These are phyloP conservation scores for Gymnocheta viridis DNA, from an alignment of 2,888 invertebrate genomes.

Conservation along the genomic window DNA sequence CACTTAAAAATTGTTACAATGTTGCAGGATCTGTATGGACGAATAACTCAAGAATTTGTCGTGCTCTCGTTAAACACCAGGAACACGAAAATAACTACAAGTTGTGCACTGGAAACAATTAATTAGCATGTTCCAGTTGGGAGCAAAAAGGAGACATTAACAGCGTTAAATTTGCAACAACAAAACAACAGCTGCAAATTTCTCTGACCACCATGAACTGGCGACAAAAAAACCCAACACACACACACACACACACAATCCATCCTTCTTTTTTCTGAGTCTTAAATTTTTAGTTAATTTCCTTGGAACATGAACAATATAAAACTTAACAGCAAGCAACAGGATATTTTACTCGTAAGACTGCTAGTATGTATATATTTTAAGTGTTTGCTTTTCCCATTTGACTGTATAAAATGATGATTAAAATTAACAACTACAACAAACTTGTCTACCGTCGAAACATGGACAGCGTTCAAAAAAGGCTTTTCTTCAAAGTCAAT, in stretches of 20 bases:
- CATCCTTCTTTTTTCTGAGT: slow-evolving; percentile 1
- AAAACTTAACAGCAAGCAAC: slow-evolving; percentile 37
- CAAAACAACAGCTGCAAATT: slow-evolving; percentile 63
- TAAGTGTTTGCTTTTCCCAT: background rate
- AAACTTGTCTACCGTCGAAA: slow-evolving; percentile 26
- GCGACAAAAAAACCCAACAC: slow-evolving; percentile 6
- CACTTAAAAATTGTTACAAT: slow-evolving; percentile 60
- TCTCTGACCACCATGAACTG: slow-evolving; percentile 43
- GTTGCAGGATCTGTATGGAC: slow-evolving; percentile 73
- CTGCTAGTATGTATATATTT: too few relatives aligned
- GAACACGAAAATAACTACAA: slow-evolving; percentile 45
- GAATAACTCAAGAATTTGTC: slow-evolving; percentile 47
- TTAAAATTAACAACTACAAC: slow-evolving; percentile 49
- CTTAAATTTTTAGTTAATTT: slow-evolving; percentile 44
- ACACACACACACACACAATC: too few relatives aligned
- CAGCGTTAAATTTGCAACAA: slow-evolving; percentile 48
- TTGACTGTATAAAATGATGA: slow-evolving; percentile 41
- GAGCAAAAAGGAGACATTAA: slow-evolving; percentile 33
- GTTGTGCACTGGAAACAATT: slow-evolving; percentile 49
- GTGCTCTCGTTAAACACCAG: slow-evolving; percentile 47
- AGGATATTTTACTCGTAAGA: slow-evolving; percentile 41
- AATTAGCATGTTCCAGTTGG: slow-evolving; percentile 54
- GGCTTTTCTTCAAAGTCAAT: slow-evolving; percentile 32
- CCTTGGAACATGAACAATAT: slow-evolving; percentile 46
- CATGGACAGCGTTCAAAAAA: background rate